A percentile compares a stretch with the other conserved stretches of the same genome.
phyloP scores from a whole-genome alignment of 1,140 invertebrate species.

The Magallana angulata region DNA sequence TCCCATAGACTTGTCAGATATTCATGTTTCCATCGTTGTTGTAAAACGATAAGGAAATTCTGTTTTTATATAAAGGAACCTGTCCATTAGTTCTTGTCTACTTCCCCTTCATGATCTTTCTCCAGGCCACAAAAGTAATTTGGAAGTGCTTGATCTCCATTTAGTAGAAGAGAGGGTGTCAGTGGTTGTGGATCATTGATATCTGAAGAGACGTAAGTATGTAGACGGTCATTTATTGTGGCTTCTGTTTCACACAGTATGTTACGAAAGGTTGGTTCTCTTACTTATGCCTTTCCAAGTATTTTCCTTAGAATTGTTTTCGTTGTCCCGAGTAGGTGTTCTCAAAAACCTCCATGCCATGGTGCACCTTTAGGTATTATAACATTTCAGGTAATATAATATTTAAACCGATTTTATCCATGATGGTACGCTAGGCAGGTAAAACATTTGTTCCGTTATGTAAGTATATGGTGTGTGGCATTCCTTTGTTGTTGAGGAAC shows the following conservation, averaged over 20 bases:
- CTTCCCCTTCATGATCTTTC: background rate
- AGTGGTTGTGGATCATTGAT: slow-evolving; percentile 22
- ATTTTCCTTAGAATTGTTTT: slow-evolving; percentile 17
- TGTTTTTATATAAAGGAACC: background rate
- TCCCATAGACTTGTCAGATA: background rate
- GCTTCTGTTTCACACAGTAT: background rate
- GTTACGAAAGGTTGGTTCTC: background rate
- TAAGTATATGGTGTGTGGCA: slow-evolving; percentile 19
- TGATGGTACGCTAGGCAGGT: too few species aligned
- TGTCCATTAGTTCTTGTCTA: background rate
- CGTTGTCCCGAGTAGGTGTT: slow-evolving; percentile 10
- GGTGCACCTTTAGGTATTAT: slow-evolving; percentile 34
- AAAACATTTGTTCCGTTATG: slow-evolving; percentile 21
- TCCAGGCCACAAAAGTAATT: background rate
- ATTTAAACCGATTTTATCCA: background rate
- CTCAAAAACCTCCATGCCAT: slow-evolving; percentile 35
- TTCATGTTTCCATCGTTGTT: background rate
- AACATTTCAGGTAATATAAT: slow-evolving; percentile 12
- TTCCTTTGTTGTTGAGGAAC: background rate
- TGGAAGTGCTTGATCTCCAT: background rate
- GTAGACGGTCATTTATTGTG: slow-evolving; percentile 21
- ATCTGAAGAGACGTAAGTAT: slow-evolving; percentile 13
- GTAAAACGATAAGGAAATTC: background rate
- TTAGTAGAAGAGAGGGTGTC: slow-evolving; percentile 35
- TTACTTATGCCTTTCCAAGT: background rate